Conservation (phyloP, 2,797 vertebrate genomes). For the Manis pentadactyla region DNA sequence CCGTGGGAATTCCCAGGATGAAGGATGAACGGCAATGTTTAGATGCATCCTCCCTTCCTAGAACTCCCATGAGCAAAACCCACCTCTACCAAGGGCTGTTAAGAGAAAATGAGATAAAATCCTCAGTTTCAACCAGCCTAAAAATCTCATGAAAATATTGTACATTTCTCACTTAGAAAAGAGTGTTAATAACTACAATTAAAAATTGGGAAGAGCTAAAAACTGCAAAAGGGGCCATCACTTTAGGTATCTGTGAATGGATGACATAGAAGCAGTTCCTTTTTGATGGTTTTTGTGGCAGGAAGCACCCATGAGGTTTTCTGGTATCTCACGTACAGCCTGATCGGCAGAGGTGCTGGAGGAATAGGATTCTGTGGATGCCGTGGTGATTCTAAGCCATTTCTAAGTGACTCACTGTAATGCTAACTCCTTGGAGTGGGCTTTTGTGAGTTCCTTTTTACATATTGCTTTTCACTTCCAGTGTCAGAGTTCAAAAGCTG, state of each 20-base stretch:
- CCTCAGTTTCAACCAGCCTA: neutral
- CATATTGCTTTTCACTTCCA: neutral
- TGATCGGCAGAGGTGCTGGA: neutral
- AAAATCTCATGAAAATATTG: neutral
- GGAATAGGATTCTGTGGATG: neutral
- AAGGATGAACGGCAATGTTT: neutral
- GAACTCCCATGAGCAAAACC: neutral
- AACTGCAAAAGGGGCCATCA: neutral
- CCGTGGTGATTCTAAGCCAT: neutral
- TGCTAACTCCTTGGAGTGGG: neutral
- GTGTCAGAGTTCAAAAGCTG: neutral
- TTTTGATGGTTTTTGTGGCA: neutral
- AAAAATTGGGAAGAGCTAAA: constrained; percentile 38
- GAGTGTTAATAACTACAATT: neutral
- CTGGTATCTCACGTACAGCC: neutral
- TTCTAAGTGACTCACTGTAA: neutral
- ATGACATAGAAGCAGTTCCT: neutral
- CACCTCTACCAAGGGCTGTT: neutral
- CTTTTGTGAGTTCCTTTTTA: neutral
- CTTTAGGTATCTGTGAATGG: neutral
- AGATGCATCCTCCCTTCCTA: neutral
- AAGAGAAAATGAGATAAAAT: neutral
- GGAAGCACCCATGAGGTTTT: neutral
- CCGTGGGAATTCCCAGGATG: neutral
- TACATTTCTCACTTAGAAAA: constrained; percentile 6